These are phyloP conservation scores for Parochlus steinenii DNA, from an alignment of 2,888 invertebrate genomes.

Conservation along the genomic window DNA sequence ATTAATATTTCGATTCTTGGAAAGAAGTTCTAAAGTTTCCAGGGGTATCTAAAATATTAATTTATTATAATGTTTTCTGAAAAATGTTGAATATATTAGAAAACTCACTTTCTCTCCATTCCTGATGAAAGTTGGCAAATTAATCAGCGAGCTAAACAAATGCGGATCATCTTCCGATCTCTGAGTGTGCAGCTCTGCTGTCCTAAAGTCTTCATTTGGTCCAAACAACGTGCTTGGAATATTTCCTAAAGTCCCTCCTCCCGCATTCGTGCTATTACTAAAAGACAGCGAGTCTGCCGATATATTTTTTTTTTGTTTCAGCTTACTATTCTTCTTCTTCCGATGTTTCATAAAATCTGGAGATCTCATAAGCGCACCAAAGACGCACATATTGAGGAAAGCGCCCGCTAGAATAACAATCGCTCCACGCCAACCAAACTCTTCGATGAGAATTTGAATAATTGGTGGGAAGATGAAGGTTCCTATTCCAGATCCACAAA, in stretches of 20 bases:
- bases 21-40: slow-evolving; percentile 57
- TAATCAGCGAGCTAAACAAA: slow-evolving; percentile 62
- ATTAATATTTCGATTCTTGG: slow-evolving; percentile 50
- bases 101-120: slow-evolving; percentile 45
- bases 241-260: slow-evolving; percentile 33
- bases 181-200: slow-evolving; percentile 14
- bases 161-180: slow-evolving; percentile 24
- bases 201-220: slow-evolving; percentile 23
- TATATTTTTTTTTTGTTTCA: slow-evolving; percentile 42
- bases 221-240: slow-evolving; percentile 31
- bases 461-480: slow-evolving; percentile 75
- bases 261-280: slow-evolving; percentile 48
- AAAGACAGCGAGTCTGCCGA: slow-evolving; percentile 55
- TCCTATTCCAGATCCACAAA: slow-evolving; percentile 77
- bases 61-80: slow-evolving; percentile 1
- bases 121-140: slow-evolving; percentile 67
- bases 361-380: slow-evolving; percentile 62
- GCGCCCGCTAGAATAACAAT: slow-evolving; percentile 65
- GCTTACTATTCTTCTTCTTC: slow-evolving; percentile 44
- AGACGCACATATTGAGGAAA: slow-evolving; percentile 66
- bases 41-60: slow-evolving; percentile 34
- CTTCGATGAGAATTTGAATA: slow-evolving; percentile 51
- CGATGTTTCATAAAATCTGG: slow-evolving; percentile 37
- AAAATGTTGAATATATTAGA: neutral
- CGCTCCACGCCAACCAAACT: slow-evolving; percentile 72